Conservation (phyloP, 2,113 vertebrate genomes). For the Perccottus glenii region DNA sequence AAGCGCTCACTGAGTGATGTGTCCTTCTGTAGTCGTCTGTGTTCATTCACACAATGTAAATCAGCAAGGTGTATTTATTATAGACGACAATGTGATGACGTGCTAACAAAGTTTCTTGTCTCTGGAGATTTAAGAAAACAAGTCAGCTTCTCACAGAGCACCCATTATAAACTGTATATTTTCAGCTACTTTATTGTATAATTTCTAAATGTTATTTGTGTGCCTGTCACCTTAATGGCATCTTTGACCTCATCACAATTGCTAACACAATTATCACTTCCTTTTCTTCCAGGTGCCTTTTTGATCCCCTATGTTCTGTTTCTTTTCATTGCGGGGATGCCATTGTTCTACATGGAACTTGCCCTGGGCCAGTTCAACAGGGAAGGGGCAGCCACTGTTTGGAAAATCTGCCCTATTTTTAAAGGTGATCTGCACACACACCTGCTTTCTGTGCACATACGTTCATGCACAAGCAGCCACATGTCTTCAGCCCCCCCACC, state of each 20-base stretch:
- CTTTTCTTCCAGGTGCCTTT: constrained; percentile 87
- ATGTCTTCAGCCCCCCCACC: constrained; percentile 3
- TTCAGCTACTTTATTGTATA: no score
- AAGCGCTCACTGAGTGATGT: constrained; percentile 44
- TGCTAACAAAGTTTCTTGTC: no score
- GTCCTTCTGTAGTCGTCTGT: constrained; percentile 18
- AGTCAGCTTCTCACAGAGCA: no score
- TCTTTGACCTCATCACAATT: background rate
- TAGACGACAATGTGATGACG: constrained; percentile 39
- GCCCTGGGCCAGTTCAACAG: constrained; percentile 97
- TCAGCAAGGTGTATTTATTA: constrained; percentile 58
- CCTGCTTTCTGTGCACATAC: background rate
- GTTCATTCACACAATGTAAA: constrained; percentile 25
- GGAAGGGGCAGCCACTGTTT: constrained; percentile 95
- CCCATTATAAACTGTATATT: no score
- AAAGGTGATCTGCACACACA: constrained; percentile 85
- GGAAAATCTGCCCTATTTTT: constrained; percentile 98
- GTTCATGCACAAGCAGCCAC: background rate
- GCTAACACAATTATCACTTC: background rate
- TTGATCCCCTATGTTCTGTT: constrained; percentile 96
- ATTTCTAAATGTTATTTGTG: background rate
- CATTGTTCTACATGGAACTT: constrained; percentile 98
- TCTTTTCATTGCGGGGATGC: constrained; percentile 97
- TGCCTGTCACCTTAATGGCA: background rate
- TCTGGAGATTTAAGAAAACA: no score